Percentiles rank a stretch among this genome's conserved stretches.
Conservation (phyloP, 1,140 invertebrate species). For the Cyclargus thomasi region DNA sequence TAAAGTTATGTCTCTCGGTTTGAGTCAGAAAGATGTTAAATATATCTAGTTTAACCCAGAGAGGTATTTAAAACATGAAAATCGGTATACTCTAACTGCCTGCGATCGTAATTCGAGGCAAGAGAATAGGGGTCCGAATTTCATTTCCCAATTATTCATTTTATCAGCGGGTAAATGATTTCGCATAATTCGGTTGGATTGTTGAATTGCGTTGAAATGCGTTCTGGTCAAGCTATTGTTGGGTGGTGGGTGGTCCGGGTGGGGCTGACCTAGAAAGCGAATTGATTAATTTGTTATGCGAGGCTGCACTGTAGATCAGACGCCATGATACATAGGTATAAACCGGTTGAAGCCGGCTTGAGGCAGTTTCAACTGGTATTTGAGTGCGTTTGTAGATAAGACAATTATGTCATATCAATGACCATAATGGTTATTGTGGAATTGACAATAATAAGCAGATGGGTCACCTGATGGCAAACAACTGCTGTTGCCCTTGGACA, state of each 20-base stretch:
- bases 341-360: neutral
- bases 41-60: too few species aligned
- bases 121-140: too few species aligned
- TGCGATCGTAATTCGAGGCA: too few species aligned
- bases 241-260: constrained; percentile 13
- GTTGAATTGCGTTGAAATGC: constrained; percentile 16
- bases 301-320: constrained; percentile 9
- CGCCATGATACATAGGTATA: constrained; percentile 11
- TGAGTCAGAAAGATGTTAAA: too few species aligned
- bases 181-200: constrained; percentile 2
- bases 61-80: too few species aligned
- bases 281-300: constrained; percentile 26
- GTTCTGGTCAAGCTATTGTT: constrained; percentile 16
- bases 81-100: too few species aligned
- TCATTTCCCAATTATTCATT: neutral
- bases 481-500: too few species aligned
- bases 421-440: too few species aligned
- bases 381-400: neutral
- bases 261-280: constrained; percentile 23
- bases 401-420: too few species aligned
- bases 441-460: too few species aligned
- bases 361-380: neutral
- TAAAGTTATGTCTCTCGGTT: too few species aligned
- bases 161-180: neutral
- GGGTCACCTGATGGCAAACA: too few species aligned